Evolutionary conservation across 2,888 invertebrate genomes (phyloP), one percentile per base, ranked within the genome.

Genomic region (Hydraecia micacea): DNA sequence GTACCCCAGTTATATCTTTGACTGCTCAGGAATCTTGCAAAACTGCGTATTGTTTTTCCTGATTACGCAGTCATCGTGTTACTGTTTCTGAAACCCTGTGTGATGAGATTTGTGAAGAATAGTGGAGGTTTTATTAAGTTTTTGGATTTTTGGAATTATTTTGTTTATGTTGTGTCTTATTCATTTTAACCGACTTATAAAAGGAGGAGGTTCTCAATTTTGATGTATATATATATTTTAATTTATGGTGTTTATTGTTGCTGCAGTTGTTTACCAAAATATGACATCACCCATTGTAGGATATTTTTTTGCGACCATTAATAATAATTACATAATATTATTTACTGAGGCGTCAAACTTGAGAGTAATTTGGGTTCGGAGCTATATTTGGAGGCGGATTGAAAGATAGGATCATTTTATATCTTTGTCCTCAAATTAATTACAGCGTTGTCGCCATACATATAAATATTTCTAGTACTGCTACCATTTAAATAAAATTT

Each of bases 21-120:
- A 81, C 60, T 74, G 77, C 74, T 74, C 58, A 55, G 69, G 73
- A 83, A 84, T 85, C 79, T 81, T 73, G 67, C 65, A 83, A 84
- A 83, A 86, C 78, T 86, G 77, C 75, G 77, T 77, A 82, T 83
- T 85, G 82, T 88, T 88, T 86, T 75, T 78, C 77, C 75, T 84
- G 79, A 78, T 86, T 82, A 78, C 69, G 78, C 73, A 79, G 81
- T 87, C 80, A 85, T 81, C 65, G 72, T 81, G 68, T 79, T 71
- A 77, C 73, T 74, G 71, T 62, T 60, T 69, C 73, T 70, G 67
- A 74, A 65, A 76, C 68, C 77, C 32, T 80, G 75, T 74, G 67
- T 70, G 36, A 71, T 69, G 67, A 72, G 21, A 72, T 83, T 77
- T 76, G 46, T 52, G 11, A 72, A 77, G 74, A 86, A 74, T 81